Evolutionary conservation across 2,797 vertebrate genomes (phyloP).

Genomic region (Pangasius djambal): DNA sequence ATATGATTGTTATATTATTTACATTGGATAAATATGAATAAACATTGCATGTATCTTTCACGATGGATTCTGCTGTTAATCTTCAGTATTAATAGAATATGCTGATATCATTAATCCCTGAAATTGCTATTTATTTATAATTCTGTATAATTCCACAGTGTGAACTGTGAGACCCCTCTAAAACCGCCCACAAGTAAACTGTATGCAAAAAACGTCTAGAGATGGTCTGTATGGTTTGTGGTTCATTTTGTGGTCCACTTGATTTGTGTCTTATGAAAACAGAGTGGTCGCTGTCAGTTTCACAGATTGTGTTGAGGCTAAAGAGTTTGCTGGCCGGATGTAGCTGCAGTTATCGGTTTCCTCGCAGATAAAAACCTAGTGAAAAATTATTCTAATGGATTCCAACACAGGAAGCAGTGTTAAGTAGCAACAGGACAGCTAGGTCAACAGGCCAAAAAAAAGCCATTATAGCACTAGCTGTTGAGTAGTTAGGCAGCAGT

Average conservation of each 20-base stretch:
- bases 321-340: too few species aligned
- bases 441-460: too few species aligned
- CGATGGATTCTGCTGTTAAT: background rate
- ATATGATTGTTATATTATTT: background rate
- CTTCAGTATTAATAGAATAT: background rate
- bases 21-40: background rate
- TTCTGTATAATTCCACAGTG: background rate
- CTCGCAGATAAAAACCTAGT: too few species aligned
- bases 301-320: too few species aligned
- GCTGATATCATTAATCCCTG: background rate
- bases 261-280: background rate
- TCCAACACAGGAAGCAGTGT: too few species aligned
- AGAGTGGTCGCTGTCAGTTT: too few species aligned
- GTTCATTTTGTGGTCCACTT: background rate
- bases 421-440: too few species aligned
- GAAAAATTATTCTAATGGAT: too few species aligned
- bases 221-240: background rate
- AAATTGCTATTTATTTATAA: background rate
- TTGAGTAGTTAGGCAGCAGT: too few species aligned
- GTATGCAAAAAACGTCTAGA: background rate
- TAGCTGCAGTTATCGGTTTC: too few species aligned
- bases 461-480: too few species aligned
- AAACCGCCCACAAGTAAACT: background rate
- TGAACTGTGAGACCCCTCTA: background rate
- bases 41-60: background rate